Base-by-base conservation (phyloP, 2,113 vertebrate genomes). In the Cyprinodon variegatus region DNA sequence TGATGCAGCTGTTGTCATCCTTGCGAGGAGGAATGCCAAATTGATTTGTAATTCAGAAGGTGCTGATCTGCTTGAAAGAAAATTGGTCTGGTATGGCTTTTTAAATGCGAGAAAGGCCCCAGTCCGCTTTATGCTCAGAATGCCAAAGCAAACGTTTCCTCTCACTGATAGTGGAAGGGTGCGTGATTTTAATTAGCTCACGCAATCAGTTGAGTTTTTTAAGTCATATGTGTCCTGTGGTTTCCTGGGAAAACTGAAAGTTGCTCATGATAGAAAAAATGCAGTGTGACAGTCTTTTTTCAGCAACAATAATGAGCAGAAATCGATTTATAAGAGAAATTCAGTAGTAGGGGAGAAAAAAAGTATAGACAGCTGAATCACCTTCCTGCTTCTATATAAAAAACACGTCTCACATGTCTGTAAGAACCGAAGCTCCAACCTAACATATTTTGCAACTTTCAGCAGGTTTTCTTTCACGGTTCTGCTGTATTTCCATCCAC, bases 1-100 rank as follows among this genome's bases (percentile, higher is more conserved):
- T 88, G 83, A 90, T 79, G 86, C 81, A 69, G 83, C 86, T 50
- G 84, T 86, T 82, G 72, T 89, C 83, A 68, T 76, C 73, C 15
- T 41, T 12, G 67, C 73, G 81, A 79, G 85, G 86, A 82, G 11
- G 73, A 81, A 73, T 46, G n/a, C 64, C 65, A 80, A 90, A 88
- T 82, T 84, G 73, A 86, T 90, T 91, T 80, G 79, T 79, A 83
- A 88, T 87, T 86, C 79, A 61, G 64, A 48, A 71, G 62, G 48
- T 48, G 80, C 67, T 13, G 39, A 67, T 11, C 60, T 20, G 72
- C 77, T 62, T 64, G 68, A 72, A 77, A 82, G 85, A 71, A 78
- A 62, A 78, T 83, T 72, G 83, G 68, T 81, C 66, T 62, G 14
- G 41, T 29, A 0, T 17, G 37, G 63, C 68, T 83, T 82, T 50